Evolutionary conservation across 2,113 vertebrate genomes (phyloP).

Genomic region (Psittacus erithacus): DNA sequence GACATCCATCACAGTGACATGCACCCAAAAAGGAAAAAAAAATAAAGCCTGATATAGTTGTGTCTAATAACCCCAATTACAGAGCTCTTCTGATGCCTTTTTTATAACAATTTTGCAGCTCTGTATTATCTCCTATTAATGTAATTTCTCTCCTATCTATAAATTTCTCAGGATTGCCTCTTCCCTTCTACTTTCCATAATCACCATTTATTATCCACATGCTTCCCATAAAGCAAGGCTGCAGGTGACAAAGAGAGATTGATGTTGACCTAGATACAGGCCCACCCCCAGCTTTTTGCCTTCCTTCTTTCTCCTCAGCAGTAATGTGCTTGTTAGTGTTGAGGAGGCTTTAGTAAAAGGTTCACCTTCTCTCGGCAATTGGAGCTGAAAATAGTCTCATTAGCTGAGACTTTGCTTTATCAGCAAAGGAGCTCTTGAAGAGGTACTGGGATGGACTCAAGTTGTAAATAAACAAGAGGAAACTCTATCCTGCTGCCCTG

Average conservation of each 20-base stretch:
- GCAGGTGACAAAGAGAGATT: constrained; percentile 18
- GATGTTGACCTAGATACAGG: constrained; percentile 51
- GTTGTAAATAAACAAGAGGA: not conserved
- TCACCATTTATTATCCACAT: constrained; percentile 14
- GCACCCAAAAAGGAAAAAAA: constrained; percentile 23
- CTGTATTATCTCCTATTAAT: constrained; percentile 25
- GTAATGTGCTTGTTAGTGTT: not conserved
- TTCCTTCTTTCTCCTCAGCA: not conserved
- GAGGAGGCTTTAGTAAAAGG: constrained; percentile 26
- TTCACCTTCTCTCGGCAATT: constrained; percentile 8
- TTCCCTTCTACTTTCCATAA: constrained; percentile 29
- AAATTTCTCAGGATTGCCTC: constrained; percentile 48
- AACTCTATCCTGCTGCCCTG: not conserved
- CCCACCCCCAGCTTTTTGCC: not conserved
- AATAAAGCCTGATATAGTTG: not conserved
- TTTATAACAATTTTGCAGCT: constrained; percentile 47
- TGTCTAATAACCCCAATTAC: constrained; percentile 54
- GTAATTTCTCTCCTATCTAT: constrained; percentile 43
- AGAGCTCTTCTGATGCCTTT: constrained; percentile 54
- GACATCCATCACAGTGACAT: constrained; percentile 40
- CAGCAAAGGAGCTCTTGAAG: not conserved
- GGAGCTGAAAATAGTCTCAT: constrained; percentile 30
- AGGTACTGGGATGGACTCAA: not conserved
- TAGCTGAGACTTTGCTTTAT: not conserved
- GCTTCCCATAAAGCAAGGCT: constrained; percentile 40